These are phyloP conservation scores for Scaptomyza polygonia DNA, from an alignment of 2,888 invertebrate species.

Conservation along the genomic window DNA sequence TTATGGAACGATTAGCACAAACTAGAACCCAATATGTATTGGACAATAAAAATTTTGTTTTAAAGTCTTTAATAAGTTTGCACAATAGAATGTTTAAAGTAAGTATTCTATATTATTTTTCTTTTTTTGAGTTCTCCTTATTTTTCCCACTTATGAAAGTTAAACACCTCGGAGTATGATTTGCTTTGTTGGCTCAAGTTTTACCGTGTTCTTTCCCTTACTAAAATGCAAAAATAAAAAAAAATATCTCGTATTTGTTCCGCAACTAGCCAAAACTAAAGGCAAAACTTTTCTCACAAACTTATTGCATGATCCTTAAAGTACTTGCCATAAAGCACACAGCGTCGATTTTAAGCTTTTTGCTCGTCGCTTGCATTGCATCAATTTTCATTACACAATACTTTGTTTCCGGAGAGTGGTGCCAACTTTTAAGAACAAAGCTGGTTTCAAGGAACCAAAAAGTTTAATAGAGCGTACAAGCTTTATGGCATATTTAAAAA, in stretches of 20 bases:
- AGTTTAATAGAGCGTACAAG: neutral
- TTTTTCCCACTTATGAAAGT: neutral
- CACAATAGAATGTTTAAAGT: too few relatives aligned
- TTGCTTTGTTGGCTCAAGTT: neutral
- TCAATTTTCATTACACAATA: conserved; percentile 10
- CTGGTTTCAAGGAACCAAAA: neutral
- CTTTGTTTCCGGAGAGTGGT: neutral
- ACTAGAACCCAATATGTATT: too few relatives aligned
- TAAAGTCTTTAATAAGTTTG: too few relatives aligned
- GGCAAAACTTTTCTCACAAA: neutral
- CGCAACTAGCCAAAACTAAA: neutral
- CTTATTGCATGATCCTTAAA: neutral
- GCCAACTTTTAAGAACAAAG: neutral
- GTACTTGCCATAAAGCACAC: too few relatives aligned
- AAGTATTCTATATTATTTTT: too few relatives aligned
- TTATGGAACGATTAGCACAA: too few relatives aligned
- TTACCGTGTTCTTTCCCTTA: neutral
- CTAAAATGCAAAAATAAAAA: neutral
- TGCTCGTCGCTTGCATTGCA: neutral
- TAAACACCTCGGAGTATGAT: neutral
- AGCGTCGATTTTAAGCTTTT: neutral
- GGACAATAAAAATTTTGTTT: too few relatives aligned
- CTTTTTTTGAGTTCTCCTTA: too few relatives aligned
- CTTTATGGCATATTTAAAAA: neutral
- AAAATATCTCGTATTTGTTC: neutral